These are phyloP conservation scores for Xylota segnis DNA, from an alignment of 2,888 invertebrate species.

Conservation along the genomic window DNA sequence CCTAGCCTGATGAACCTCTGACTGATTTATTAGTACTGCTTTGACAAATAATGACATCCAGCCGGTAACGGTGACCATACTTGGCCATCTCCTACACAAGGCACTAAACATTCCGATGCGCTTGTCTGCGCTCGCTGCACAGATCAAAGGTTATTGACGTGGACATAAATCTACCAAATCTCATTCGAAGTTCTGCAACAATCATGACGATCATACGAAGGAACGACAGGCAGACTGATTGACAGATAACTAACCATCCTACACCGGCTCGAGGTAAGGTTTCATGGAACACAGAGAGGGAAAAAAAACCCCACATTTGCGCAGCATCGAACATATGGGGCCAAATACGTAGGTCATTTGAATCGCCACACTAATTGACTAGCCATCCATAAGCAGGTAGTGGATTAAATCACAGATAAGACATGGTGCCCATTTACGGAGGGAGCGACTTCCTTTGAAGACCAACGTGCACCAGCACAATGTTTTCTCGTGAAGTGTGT, in stretches of 20 bases:
- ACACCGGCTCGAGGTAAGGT: constrained; percentile 34
- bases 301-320: constrained; percentile 1
- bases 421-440: constrained; percentile 50
- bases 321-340: constrained; percentile 26
- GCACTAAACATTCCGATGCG: constrained; percentile 46
- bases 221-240: constrained; percentile 66
- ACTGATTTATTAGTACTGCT: constrained; percentile 72
- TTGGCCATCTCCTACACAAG: constrained; percentile 71
- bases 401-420: constrained; percentile 65
- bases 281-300: constrained; percentile 3
- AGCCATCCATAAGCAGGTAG: constrained; percentile 56
- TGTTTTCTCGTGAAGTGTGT: constrained; percentile 50
- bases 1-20: constrained; percentile 60
- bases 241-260: constrained; percentile 71
- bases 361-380: constrained; percentile 71
- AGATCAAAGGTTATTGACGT: constrained; percentile 74
- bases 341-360: constrained; percentile 62
- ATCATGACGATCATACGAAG: constrained; percentile 58
- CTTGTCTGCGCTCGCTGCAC: constrained; percentile 18
- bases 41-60: constrained; percentile 74
- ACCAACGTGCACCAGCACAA: constrained; percentile 27
- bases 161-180: constrained; percentile 69
- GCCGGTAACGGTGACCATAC: constrained; percentile 63
- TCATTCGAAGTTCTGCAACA: constrained; percentile 48
- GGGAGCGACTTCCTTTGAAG: constrained; percentile 53